Evolutionary conservation across 2,113 vertebrate species (phyloP).

Genomic region (Salvelinus sp.): DNA sequence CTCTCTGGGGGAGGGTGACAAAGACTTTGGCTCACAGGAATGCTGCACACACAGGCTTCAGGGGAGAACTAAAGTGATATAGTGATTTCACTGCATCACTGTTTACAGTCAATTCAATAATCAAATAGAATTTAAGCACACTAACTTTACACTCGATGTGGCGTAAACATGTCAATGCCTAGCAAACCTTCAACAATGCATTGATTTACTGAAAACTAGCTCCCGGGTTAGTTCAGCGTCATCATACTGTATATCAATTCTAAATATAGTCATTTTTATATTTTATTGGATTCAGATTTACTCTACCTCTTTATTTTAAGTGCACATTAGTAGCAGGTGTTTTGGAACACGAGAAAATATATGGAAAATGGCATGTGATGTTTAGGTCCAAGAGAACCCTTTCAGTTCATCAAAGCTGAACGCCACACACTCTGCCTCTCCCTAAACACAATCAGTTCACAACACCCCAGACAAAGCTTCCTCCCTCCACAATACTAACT

Average conservation of each 20-base stretch:
- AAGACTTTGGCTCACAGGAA: neutral
- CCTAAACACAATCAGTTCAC: neutral
- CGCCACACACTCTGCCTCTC: neutral
- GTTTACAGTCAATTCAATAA: neutral
- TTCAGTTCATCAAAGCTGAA: neutral
- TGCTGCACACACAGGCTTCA: neutral
- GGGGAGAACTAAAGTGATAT: neutral
- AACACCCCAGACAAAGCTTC: slow-evolving; percentile 11
- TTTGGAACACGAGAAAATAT: neutral
- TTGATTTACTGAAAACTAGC: slow-evolving; percentile 3
- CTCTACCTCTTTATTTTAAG: neutral
- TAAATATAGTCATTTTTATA: neutral
- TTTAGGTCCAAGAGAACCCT: slow-evolving; percentile 2
- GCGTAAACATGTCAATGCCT: too few relatives aligned
- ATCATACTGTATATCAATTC: neutral
- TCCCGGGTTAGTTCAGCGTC: neutral
- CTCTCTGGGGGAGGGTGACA: too few relatives aligned
- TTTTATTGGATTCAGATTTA: slow-evolving; percentile 28
- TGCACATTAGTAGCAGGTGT: neutral
- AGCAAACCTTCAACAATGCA: neutral
- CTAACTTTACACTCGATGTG: neutral
- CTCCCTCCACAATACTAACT: neutral
- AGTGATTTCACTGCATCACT: neutral
- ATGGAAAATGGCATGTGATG: neutral
- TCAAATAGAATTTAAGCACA: neutral